Evolutionary conservation across 2,888 invertebrate species (phyloP), one percentile per base, ranked within the genome.

Genomic region (Stegana nigrithorax): DNA sequence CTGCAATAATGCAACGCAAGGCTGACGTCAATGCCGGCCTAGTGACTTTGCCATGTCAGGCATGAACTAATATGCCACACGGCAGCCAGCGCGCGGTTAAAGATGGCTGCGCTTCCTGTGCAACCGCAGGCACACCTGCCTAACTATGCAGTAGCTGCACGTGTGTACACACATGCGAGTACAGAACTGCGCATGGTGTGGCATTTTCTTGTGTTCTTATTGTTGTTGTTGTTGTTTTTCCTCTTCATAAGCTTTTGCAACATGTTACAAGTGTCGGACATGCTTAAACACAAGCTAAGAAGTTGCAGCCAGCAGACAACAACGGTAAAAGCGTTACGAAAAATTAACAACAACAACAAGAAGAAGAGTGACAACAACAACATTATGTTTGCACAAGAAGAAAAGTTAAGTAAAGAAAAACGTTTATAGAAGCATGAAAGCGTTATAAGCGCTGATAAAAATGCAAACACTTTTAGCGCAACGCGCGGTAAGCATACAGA

Each of bases 401-500:
- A 60, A 56, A 60, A 61, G 47, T 42, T 51, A 55, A 59, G 39
- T 12, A 57, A 39, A 58, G 45, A 44, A 25, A 50, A 19, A 60
- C 47, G 59, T 47, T 60, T 60, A 21, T 45, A 57, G 26, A 57
- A 51, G 25, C 60, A 61, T 60, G 60, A 65, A 66, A 57, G 63
- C 65, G 56, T 59, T 36, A 60, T 53, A 67, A 66, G 71, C 62
- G 65, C 44, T 67, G 74, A 76, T 75, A 70, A 70, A 70, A 76
- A 74, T 72, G 78, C 78, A 78, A 76, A 78, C 76, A 76, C 76
- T 78, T 63, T 67, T 67, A 68, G 55, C 62, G 50, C 36, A 67
- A 75, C 19, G 27, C 1, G 6, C 19, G 23, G 50, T 57, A 6
- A 6, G 2, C 23, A 36, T 21, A 56, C 39, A 56, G 1, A 56